Percentiles rank a stretch among this genome's conserved stretches.
These are phyloP conservation scores for Salarias fasciatus DNA, from an alignment of 2,797 vertebrate genomes.

Conservation along the genomic window DNA sequence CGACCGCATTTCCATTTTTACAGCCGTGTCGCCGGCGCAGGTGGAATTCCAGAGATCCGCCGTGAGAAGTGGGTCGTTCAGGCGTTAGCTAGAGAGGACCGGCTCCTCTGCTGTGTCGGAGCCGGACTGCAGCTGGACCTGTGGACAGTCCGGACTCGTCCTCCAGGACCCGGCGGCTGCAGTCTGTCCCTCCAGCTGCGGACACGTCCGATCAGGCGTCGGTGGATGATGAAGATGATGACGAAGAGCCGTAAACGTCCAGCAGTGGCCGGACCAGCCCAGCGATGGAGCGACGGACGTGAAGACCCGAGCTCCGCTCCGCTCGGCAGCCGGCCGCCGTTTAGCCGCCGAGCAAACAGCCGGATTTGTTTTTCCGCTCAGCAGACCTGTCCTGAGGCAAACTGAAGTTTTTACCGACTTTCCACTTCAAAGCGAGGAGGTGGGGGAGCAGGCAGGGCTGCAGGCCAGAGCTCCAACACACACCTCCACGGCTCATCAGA, in stretches of 20 bases:
- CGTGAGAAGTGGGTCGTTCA: too few species aligned
- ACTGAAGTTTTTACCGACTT: conserved; percentile 50
- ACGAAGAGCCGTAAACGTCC: conserved; percentile 22
- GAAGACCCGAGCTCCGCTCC: conserved; percentile 11
- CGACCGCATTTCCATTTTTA: too few species aligned
- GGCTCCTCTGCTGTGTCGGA: background rate
- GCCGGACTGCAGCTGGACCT: too few species aligned
- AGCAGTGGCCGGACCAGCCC: conserved; percentile 19
- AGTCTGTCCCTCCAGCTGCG: conserved; percentile 20
- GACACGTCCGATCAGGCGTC: conserved; percentile 10
- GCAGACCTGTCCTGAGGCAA: conserved; percentile 37
- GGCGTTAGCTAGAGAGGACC: too few species aligned
- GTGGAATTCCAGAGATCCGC: too few species aligned
- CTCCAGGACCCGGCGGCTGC: too few species aligned
- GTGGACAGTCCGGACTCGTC: too few species aligned
- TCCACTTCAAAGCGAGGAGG: conserved; percentile 52
- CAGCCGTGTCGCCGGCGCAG: too few species aligned
- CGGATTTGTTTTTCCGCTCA: conserved; percentile 31
- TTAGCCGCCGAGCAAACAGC: conserved; percentile 26
- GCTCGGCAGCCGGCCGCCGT: conserved; percentile 24
- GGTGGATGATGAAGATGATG: conserved; percentile 19
- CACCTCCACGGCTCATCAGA: conserved; percentile 53
- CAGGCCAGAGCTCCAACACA: conserved; percentile 39
- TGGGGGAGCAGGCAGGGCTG: conserved; percentile 44
- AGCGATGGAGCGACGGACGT: conserved; percentile 36